Percentiles rank a stretch among this genome's conserved stretches.
Conservation (phyloP, 2,888 invertebrate genomes). For the Eucera pruinosa region DNA sequence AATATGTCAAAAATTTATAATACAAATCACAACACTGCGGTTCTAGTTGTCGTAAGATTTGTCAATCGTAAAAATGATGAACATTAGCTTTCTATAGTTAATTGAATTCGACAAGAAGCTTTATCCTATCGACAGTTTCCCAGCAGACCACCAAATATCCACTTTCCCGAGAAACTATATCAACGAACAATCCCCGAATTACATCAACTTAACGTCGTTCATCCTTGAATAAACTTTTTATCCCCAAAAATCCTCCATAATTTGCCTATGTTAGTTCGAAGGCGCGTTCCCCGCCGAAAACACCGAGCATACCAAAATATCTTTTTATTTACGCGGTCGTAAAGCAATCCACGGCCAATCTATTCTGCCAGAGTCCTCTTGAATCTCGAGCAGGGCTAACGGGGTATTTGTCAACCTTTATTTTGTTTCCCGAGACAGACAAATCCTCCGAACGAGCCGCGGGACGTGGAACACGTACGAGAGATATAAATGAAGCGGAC, state of each 20-base stretch:
- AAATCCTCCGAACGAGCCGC: conserved; percentile 30
- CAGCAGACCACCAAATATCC: not conserved
- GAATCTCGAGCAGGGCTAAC: conserved; percentile 22
- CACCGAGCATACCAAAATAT: conserved; percentile 5
- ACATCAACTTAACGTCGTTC: not conserved
- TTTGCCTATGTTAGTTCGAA: too few relatives aligned
- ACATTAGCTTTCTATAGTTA: too few relatives aligned
- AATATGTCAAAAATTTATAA: too few relatives aligned
- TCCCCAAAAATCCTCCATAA: not conserved
- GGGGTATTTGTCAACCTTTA: conserved; percentile 46
- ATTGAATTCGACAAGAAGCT: too few relatives aligned
- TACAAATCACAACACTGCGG: too few relatives aligned
- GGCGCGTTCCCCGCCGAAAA: not conserved
- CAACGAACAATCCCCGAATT: not conserved
- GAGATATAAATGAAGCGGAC: conserved; percentile 44
- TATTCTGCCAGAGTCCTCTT: conserved; percentile 8
- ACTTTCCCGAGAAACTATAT: too few relatives aligned
- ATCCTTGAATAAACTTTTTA: not conserved
- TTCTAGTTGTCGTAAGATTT: too few relatives aligned
- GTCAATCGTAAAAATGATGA: too few relatives aligned
- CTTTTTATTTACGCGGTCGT: conserved; percentile 19
- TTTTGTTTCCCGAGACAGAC: conserved; percentile 33
- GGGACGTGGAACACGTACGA: conserved; percentile 36
- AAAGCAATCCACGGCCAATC: conserved; percentile 29
- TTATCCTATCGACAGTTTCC: too few relatives aligned